phyloP scores from a whole-genome alignment of 1,140 invertebrate species.

The Drosophila pectinifera region DNA sequence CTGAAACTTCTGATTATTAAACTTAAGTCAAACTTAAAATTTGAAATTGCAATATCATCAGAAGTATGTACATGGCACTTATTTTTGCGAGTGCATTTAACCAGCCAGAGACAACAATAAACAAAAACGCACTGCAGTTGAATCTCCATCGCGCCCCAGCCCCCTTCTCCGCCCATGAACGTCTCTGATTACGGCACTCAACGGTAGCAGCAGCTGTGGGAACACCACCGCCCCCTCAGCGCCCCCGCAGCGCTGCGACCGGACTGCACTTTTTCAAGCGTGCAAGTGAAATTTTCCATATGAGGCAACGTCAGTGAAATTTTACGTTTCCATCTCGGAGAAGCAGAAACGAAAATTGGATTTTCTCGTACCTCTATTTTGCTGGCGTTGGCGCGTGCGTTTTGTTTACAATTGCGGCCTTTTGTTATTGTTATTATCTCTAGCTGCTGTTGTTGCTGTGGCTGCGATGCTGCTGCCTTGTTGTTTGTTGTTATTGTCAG shows the following conservation, averaged over 20 bases:
- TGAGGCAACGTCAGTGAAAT: slow-evolving; percentile 73
- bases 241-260: background rate
- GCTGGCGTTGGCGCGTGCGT: slow-evolving; percentile 57
- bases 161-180: slow-evolving; percentile 35
- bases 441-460: slow-evolving; percentile 27
- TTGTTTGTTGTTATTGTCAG: slow-evolving; percentile 48
- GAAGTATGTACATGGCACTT: background rate
- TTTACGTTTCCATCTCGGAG: slow-evolving; percentile 58
- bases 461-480: slow-evolving; percentile 40
- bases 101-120: slow-evolving; percentile 26
- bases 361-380: slow-evolving; percentile 22
- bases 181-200: slow-evolving; percentile 73
- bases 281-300: slow-evolving; percentile 82
- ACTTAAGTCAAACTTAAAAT: background rate
- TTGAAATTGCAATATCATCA: too few species aligned
- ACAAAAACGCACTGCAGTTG: slow-evolving; percentile 66
- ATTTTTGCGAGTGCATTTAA: slow-evolving; percentile 1
- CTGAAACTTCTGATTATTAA: background rate
- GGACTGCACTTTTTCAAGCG: slow-evolving; percentile 75
- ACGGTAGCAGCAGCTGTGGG: slow-evolving; percentile 43
- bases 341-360: slow-evolving; percentile 30
- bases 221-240: background rate
- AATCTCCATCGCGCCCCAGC: slow-evolving; percentile 4
- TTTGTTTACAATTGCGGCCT: slow-evolving; percentile 70
- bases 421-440: slow-evolving; percentile 67